These are phyloP conservation scores for Drosophila rubida DNA, from an alignment of 2,888 invertebrate genomes.

Conservation along the genomic window DNA sequence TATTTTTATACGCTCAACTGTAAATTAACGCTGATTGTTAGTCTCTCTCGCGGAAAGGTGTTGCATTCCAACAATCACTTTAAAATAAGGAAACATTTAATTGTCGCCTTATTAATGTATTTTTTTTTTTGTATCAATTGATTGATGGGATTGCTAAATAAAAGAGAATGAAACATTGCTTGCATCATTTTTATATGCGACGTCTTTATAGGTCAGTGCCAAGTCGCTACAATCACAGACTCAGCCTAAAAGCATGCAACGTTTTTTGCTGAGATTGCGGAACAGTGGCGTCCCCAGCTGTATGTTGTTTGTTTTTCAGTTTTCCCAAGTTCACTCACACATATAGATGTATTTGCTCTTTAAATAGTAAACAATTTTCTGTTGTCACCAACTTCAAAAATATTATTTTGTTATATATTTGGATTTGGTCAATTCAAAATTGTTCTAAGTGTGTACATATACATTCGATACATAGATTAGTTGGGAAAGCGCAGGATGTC, in stretches of 20 bases:
- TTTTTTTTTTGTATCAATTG: background rate
- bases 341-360: background rate
- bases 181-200: background rate
- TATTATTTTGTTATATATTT: constrained; percentile 3
- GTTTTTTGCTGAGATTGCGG: background rate
- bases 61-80: background rate
- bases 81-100: constrained; percentile 5
- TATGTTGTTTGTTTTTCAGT: background rate
- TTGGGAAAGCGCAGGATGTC: constrained; percentile 29
- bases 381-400: background rate
- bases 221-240: background rate
- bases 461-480: background rate
- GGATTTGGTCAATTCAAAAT: constrained; percentile 9
- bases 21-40: constrained; percentile 15
- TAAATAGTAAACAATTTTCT: background rate
- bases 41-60: background rate
- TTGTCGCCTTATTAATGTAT: background rate
- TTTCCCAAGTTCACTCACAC: too few species aligned
- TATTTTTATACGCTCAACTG: constrained; percentile 19
- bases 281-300: constrained; percentile 19
- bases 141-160: background rate
- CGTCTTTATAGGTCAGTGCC: constrained; percentile 5
- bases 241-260: constrained; percentile 29
- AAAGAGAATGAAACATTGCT: background rate
- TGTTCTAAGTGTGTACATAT: background rate